phyloP scores from a whole-genome alignment of 2,113 vertebrate genomes.

The Mugil cephalus region DNA sequence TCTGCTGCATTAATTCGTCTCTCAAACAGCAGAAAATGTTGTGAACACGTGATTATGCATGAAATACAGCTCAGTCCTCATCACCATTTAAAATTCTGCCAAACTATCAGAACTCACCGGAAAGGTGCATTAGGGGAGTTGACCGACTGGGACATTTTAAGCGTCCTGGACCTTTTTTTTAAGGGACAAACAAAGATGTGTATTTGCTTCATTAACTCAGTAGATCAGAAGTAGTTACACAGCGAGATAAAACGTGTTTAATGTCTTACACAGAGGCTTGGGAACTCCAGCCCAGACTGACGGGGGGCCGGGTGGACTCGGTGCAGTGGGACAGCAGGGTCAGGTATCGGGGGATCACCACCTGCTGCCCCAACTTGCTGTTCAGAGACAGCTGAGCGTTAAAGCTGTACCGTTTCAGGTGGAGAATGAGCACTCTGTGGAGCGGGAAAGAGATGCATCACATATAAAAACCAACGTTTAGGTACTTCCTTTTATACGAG shows the following conservation, averaged over 20 bases:
- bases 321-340: conserved; percentile 94
- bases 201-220: not conserved
- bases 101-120: conserved; percentile 83
- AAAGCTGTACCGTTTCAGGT: conserved; percentile 98
- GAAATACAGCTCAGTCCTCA: too few species aligned
- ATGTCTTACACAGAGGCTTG: conserved; percentile 87
- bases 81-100: not conserved
- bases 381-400: conserved; percentile 95
- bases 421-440: conserved; percentile 94
- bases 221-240: not conserved
- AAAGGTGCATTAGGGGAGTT: conserved; percentile 88
- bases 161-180: conserved; percentile 91
- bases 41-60: too few species aligned
- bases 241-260: not conserved
- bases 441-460: not conserved
- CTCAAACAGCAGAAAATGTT: not conserved
- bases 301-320: conserved; percentile 89
- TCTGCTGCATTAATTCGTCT: too few species aligned
- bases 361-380: conserved; percentile 97
- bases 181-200: conserved; percentile 37
- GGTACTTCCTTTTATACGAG: too few species aligned
- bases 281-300: conserved; percentile 88
- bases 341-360: conserved; percentile 94
- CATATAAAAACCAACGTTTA: not conserved
- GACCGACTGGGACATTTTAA: conserved; percentile 92